Conservation (phyloP, 1,140 invertebrate species). For the Drosophila orosa region DNA sequence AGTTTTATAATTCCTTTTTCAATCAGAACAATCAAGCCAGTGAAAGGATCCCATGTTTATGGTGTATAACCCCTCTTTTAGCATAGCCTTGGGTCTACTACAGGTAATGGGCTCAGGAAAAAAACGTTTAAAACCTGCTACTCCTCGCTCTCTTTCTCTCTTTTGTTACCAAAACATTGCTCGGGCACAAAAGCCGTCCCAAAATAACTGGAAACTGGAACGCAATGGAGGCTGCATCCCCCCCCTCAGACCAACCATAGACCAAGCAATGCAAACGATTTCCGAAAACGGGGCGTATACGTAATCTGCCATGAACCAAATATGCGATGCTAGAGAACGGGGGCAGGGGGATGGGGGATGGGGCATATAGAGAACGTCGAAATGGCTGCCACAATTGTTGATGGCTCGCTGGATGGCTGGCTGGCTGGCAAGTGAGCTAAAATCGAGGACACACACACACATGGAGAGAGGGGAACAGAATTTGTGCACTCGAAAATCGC, state of each 20-base stretch:
- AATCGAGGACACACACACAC: slow-evolving; percentile 76
- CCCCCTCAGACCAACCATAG: slow-evolving; percentile 4
- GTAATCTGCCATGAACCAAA: slow-evolving; percentile 80
- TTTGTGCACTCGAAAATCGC: slow-evolving; percentile 60
- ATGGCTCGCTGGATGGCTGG: slow-evolving; percentile 18
- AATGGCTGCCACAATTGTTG: slow-evolving; percentile 41
- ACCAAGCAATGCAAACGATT: slow-evolving; percentile 73
- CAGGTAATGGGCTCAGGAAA: slow-evolving; percentile 36
- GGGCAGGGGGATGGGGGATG: background rate
- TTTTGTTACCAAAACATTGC: slow-evolving; percentile 67
- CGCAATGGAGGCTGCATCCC: slow-evolving; percentile 34
- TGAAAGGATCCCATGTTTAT: slow-evolving; percentile 17
- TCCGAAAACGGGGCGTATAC: slow-evolving; percentile 72
- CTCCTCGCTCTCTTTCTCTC: slow-evolving; percentile 9
- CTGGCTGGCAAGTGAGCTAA: slow-evolving; percentile 43
- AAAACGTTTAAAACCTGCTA: slow-evolving; percentile 56
- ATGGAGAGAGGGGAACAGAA: slow-evolving; percentile 38
- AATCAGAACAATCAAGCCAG: background rate
- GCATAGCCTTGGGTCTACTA: slow-evolving; percentile 25
- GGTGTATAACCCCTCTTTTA: slow-evolving; percentile 6
- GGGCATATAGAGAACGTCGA: background rate
- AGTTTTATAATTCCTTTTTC: background rate
- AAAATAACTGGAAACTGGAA: slow-evolving; percentile 65
- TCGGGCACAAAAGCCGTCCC: slow-evolving; percentile 66
- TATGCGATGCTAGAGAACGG: slow-evolving; percentile 52